Conservation (phyloP, 2,113 vertebrate species). For the Mustela nigripes region DNA sequence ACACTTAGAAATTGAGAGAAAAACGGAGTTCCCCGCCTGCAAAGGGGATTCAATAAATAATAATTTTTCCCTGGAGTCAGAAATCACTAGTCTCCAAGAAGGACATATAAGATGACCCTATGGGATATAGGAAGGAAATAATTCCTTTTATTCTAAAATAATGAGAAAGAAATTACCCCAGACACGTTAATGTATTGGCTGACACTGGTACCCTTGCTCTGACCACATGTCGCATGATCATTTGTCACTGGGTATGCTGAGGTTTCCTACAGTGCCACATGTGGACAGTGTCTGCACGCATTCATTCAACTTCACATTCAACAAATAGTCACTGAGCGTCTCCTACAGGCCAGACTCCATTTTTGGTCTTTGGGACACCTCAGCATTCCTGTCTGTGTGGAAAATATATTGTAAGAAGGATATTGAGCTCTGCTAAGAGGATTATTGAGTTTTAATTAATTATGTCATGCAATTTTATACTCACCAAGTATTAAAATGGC, state of each 20-base stretch:
- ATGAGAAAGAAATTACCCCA: neutral
- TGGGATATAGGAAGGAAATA: neutral
- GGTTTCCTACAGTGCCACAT: neutral
- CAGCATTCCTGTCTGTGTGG: neutral
- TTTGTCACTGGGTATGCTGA: neutral
- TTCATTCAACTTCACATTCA: neutral
- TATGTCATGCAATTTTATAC: neutral
- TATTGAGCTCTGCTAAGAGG: neutral
- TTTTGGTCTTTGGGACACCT: neutral
- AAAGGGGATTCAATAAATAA: neutral
- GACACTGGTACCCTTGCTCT: neutral
- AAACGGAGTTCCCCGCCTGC: neutral
- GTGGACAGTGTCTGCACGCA: rapidly evolving
- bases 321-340: neutral
- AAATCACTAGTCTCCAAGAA: slow-evolving; percentile 6
- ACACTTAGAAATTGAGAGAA: slow-evolving; percentile 11
- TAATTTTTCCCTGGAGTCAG: neutral
- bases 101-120: neutral
- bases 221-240: too few relatives aligned
- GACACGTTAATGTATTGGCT: neutral
- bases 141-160: neutral
- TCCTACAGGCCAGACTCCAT: neutral
- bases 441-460: neutral
- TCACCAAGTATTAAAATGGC: neutral
- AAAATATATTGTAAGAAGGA: neutral